Conservation (phyloP, 1,140 invertebrate genomes). For the Globodera ellingtonae region DNA sequence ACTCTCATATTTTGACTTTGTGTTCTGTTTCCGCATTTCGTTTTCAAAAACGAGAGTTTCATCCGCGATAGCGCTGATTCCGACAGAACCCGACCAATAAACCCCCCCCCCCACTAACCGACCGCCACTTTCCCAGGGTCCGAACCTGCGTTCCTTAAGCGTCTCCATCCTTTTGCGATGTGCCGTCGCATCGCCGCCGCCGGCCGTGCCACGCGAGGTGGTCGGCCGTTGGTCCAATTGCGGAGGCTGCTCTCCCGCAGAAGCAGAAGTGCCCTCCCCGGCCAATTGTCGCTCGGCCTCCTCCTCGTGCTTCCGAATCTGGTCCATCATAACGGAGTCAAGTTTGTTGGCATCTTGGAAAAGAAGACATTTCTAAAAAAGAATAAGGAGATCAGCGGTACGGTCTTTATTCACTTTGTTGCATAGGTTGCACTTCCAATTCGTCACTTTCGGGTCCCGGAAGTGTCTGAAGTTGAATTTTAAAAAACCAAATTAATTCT, state of each 20-base stretch:
- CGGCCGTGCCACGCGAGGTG: neutral
- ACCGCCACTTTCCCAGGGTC: no score
- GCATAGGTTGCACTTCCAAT: constrained; percentile 28
- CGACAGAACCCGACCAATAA: no score
- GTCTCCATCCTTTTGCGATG: neutral
- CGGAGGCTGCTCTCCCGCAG: neutral
- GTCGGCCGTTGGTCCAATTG: constrained; percentile 2
- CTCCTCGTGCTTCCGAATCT: constrained; percentile 22
- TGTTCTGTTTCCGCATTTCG: no score
- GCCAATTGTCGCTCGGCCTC: neutral
- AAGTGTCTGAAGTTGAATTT: constrained; percentile 34
- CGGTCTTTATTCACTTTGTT: constrained; percentile 2
- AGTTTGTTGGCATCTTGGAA: constrained; percentile 36
- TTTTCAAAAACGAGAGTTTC: no score
- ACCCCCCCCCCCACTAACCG: neutral
- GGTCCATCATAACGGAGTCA: constrained; percentile 30
- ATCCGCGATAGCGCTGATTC: no score
- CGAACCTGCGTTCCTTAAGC: neutral
- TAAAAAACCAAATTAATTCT: no score
- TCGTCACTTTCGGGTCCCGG: constrained; percentile 17
- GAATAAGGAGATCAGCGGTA: no score
- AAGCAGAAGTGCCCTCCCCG: neutral
- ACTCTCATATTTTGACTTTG: no score
- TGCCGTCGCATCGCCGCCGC: neutral
- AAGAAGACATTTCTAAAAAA: constrained; percentile 24